A percentile compares a stretch with the other conserved stretches of the same genome.
These are phyloP conservation scores for Hesperia comma DNA, from an alignment of 2,888 invertebrate genomes.

Conservation along the genomic window DNA sequence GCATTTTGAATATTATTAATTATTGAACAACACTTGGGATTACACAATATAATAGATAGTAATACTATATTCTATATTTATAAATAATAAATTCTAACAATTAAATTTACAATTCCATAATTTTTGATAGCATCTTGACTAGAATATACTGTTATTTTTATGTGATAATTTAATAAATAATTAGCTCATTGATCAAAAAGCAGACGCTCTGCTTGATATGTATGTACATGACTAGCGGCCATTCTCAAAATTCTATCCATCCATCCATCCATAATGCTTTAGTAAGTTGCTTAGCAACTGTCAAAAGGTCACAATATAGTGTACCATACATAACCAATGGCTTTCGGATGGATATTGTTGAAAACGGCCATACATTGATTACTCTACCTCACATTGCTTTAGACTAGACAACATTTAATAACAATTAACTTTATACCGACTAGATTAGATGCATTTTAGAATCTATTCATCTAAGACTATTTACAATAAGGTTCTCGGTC, in stretches of 20 bases:
- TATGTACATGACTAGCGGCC: conserved; percentile 18
- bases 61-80: conserved; percentile 35
- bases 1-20: conserved; percentile 27
- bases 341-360: too few species aligned
- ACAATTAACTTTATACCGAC: conserved; percentile 5
- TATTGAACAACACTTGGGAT: conserved; percentile 30
- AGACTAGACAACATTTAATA: conserved; percentile 29
- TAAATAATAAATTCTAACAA: conserved; percentile 38
- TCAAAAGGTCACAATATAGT: too few species aligned
- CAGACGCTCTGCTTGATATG: conserved; percentile 28
- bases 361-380: not conserved
- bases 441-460: not conserved
- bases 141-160: conserved; percentile 38
- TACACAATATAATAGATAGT: not conserved
- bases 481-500: not conserved
- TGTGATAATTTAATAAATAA: conserved; percentile 4
- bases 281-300: too few species aligned
- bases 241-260: not conserved
- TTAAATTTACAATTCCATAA: conserved; percentile 41
- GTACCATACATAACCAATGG: too few species aligned
- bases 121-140: conserved; percentile 42
- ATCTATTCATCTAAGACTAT: conserved; percentile 10
- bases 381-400: conserved; percentile 11
- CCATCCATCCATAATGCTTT: not conserved
- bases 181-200: conserved; percentile 4